Conservation (phyloP, 2,888 invertebrate genomes). For the Phasia obesa region DNA sequence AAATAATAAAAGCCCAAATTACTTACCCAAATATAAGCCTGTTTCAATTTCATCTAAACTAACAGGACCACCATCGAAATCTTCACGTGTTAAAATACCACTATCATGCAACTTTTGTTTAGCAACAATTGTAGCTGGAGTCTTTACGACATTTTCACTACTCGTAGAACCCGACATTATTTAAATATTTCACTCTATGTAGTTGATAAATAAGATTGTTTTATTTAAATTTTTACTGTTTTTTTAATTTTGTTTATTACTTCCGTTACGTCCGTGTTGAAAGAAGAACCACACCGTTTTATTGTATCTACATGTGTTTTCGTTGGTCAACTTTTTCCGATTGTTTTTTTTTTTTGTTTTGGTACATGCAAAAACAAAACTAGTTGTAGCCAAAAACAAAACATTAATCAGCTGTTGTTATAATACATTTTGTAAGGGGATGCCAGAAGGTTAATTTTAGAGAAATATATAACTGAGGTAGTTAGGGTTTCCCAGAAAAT, state of each 20-base stretch:
- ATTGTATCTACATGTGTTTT: constrained; percentile 58
- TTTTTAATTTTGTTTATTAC: background rate
- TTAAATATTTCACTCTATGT: background rate
- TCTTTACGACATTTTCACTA: constrained; percentile 19
- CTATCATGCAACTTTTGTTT: constrained; percentile 66
- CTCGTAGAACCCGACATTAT: constrained; percentile 34
- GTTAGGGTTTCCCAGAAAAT: too few relatives aligned
- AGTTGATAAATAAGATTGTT: background rate
- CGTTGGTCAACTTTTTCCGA: too few relatives aligned
- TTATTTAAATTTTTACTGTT: background rate
- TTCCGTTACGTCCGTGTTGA: background rate
- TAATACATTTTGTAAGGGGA: too few relatives aligned
- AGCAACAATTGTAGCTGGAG: constrained; percentile 18
- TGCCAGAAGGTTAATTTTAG: too few relatives aligned
- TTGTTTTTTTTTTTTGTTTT: too few relatives aligned
- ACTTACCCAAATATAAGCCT: constrained; percentile 80
- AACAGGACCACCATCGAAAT: constrained; percentile 82
- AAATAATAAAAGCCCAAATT: too few relatives aligned
- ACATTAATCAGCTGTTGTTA: too few relatives aligned
- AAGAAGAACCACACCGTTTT: constrained; percentile 50
- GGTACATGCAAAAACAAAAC: too few relatives aligned
- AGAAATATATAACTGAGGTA: too few relatives aligned
- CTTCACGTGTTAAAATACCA: constrained; percentile 78
- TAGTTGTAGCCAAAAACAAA: too few relatives aligned
- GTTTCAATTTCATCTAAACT: constrained; percentile 81